Conservation (phyloP, 2,797 vertebrate species). For the Cyclopterus lumpus region DNA sequence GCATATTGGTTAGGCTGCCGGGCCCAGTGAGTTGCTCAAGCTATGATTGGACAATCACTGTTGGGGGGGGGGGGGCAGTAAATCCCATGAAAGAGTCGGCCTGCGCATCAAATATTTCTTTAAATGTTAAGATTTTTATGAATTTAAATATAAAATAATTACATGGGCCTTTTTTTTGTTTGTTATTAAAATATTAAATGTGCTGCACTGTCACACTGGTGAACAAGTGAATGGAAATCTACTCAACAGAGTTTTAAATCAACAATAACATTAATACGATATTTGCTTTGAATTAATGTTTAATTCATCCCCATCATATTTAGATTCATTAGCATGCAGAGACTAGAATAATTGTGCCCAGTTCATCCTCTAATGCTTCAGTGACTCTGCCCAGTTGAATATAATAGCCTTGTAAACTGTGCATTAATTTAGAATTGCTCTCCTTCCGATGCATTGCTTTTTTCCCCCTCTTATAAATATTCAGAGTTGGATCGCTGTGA, state of each 20-base stretch:
- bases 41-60: neutral
- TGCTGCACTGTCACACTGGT: conserved; percentile 7
- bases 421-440: conserved; percentile 68
- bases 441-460: conserved; percentile 67
- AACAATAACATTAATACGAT: conserved; percentile 69
- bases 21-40: neutral
- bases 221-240: conserved; percentile 30
- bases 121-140: neutral
- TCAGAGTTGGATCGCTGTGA: conserved; percentile 64
- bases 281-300: conserved; percentile 73
- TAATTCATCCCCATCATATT: conserved; percentile 67
- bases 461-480: conserved; percentile 76
- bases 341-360: conserved; percentile 67
- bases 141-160: neutral
- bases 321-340: conserved; percentile 70
- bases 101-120: neutral
- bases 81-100: neutral
- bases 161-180: neutral
- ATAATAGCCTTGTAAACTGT: conserved; percentile 74
- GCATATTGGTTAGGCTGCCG: neutral
- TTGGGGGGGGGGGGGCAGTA: neutral
- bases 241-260: conserved; percentile 46
- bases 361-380: conserved; percentile 69
- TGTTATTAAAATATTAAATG: neutral
- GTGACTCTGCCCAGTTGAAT: conserved; percentile 69